These are phyloP conservation scores for Hormaphis cornu DNA, from an alignment of 1,140 invertebrate genomes.

Conservation along the genomic window DNA sequence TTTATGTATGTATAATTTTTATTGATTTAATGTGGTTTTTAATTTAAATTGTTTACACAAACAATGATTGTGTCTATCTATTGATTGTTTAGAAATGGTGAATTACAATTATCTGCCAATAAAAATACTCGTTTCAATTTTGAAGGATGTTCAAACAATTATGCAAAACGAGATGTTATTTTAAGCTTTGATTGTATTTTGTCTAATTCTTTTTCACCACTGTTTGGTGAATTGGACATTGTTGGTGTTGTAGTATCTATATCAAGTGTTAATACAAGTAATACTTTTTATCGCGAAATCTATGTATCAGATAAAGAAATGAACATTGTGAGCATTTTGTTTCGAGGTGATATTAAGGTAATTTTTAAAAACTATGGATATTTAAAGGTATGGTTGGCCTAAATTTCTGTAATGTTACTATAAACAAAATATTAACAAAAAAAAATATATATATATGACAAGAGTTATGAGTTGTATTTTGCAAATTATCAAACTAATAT, in stretches of 20 bases:
- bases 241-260: not conserved
- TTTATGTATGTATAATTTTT: conserved; percentile 9
- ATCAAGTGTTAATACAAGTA: not conserved
- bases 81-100: conserved; percentile 28
- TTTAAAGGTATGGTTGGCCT: too few relatives aligned
- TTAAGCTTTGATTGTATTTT: conserved; percentile 1
- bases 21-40: not conserved
- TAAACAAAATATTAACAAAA: too few relatives aligned
- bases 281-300: not conserved
- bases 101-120: conserved; percentile 14
- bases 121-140: conserved; percentile 8
- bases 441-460: not conserved
- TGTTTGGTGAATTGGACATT: conserved; percentile 9
- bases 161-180: not conserved
- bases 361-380: not conserved
- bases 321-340: conserved; percentile 21
- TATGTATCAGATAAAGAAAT: conserved; percentile 20
- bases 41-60: not conserved
- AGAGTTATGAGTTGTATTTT: too few relatives aligned
- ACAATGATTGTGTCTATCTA: not conserved
- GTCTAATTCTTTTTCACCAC: not conserved
- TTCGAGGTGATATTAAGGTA: conserved; percentile 19
- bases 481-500: too few relatives aligned
- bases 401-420: too few relatives aligned
- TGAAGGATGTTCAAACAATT: not conserved